phyloP scores from a whole-genome alignment of 2,888 invertebrate genomes.

The Drosophila neutralis region DNA sequence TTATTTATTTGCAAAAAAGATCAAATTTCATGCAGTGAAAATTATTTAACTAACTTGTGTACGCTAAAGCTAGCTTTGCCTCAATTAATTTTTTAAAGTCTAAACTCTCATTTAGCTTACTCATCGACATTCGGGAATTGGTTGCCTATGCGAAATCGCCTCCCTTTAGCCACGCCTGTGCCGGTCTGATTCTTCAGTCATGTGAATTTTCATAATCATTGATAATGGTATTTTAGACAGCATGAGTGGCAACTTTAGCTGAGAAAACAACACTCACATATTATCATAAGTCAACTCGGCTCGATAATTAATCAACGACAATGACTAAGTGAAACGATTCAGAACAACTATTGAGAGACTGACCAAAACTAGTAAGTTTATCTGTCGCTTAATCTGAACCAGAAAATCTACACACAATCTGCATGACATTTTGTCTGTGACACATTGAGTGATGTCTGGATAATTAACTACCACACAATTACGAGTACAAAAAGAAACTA shows the following conservation, averaged over 20 bases:
- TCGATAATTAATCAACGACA: conserved; percentile 31
- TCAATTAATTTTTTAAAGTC: background rate
- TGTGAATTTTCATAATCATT: conserved; percentile 21
- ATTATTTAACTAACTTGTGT: background rate
- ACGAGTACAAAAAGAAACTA: conserved; percentile 11
- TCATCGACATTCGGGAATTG: background rate
- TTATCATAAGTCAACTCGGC: conserved; percentile 14
- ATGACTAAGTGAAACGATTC: conserved; percentile 30
- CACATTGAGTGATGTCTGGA: conserved; percentile 75
- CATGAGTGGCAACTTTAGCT: conserved; percentile 26
- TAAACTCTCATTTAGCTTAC: background rate
- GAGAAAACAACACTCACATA: conserved; percentile 4
- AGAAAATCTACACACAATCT: conserved; percentile 6
- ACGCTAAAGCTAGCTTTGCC: background rate
- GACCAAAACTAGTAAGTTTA: conserved; percentile 15
- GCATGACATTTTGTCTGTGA: conserved; percentile 58
- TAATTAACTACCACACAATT: conserved; percentile 71
- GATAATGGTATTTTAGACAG: conserved; percentile 35
- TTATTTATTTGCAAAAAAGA: background rate
- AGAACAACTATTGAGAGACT: conserved; percentile 17
- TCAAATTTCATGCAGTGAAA: background rate
- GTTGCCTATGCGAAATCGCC: background rate
- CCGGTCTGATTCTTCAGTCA: background rate
- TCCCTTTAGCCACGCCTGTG: conserved; percentile 7
- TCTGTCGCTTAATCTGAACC: conserved; percentile 14